phyloP scores from a whole-genome alignment of 2,888 invertebrate genomes.

The Drosophila anomelani region DNA sequence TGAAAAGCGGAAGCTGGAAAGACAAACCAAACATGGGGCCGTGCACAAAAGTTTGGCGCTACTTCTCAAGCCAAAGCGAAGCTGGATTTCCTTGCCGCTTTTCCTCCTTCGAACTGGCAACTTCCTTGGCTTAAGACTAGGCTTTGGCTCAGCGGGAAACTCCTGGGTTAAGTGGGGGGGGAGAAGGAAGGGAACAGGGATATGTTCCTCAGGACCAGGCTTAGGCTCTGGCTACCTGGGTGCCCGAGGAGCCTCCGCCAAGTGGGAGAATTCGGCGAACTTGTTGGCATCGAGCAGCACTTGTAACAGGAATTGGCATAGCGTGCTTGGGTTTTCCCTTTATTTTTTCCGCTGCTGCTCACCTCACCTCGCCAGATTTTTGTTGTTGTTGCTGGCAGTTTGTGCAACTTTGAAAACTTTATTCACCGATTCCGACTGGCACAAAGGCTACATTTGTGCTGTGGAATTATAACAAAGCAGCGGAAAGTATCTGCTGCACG shows the following conservation, averaged over 20 bases:
- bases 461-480: conserved; percentile 52
- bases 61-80: conserved; percentile 44
- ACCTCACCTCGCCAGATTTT: conserved; percentile 23
- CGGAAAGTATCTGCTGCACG: conserved; percentile 45
- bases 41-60: conserved; percentile 74
- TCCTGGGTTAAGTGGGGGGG: not conserved
- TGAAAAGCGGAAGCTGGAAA: conserved; percentile 81
- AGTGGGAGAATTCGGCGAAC: conserved; percentile 47
- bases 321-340: conserved; percentile 20
- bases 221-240: conserved; percentile 33
- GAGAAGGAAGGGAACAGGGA: conserved; percentile 1
- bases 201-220: conserved; percentile 24
- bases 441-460: conserved; percentile 44
- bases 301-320: conserved; percentile 51
- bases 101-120: conserved; percentile 72
- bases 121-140: conserved; percentile 78
- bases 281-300: conserved; percentile 51
- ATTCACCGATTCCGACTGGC: conserved; percentile 61
- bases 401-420: conserved; percentile 73
- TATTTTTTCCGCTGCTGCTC: conserved; percentile 12
- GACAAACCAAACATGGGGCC: conserved; percentile 84
- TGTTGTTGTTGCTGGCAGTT: conserved; percentile 58
- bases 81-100: conserved; percentile 49
- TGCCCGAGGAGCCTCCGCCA: conserved; percentile 11
- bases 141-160: conserved; percentile 60